Evolutionary conservation across 2,888 invertebrate species (phyloP), one percentile per base, ranked within the genome.

Genomic region (Ptilodon capucinus): DNA sequence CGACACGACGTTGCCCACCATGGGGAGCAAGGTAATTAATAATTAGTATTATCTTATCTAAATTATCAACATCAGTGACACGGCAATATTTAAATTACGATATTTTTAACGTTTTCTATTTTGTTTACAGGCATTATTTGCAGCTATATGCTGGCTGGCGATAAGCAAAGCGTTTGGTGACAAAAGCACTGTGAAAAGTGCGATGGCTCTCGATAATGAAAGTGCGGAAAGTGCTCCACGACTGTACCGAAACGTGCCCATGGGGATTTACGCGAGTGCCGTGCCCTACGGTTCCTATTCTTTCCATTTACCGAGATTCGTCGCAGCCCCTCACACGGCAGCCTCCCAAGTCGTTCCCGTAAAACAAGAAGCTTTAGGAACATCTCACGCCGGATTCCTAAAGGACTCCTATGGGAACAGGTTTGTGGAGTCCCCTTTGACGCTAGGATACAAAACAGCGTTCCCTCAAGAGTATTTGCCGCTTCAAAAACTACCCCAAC

Each of bases 401-500:
- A 86, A 77, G 59, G 91, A 91, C 58, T 91, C 91, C 0, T 91
- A 91, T 52, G 91, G 91, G 18, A 88, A 91, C 44, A 76, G 72
- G 56, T 89, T 81, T 54, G 76, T 81, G 23, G 79, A 74, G 46
- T 62, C 76, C 1, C 85, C 86, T 25, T 84, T 84, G 46, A 54
- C 76, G 14, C 50, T 82, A 2, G 69, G 83, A 0, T 89, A 86
- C 48, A 84, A 79, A 53, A 64, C 79, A 16, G 76, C 77, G 4
- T 76, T 81, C 46, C 86, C 89, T 7, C 89, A 88, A 54, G 84
- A 89, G 56, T 91, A 72, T 59, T 76, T 90, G 42, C 76, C 81
- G 45, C 71, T 90, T 16, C 90, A 90, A 66, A 84, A 80, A 45
- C 55, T 91, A 39, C 91, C 91, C 5, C 74, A 82, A 38, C 90